Evolutionary conservation across 2,113 vertebrate species (phyloP), one percentile per base, ranked within the genome.

Genomic region (Sinocyclocheilus grahami): DNA sequence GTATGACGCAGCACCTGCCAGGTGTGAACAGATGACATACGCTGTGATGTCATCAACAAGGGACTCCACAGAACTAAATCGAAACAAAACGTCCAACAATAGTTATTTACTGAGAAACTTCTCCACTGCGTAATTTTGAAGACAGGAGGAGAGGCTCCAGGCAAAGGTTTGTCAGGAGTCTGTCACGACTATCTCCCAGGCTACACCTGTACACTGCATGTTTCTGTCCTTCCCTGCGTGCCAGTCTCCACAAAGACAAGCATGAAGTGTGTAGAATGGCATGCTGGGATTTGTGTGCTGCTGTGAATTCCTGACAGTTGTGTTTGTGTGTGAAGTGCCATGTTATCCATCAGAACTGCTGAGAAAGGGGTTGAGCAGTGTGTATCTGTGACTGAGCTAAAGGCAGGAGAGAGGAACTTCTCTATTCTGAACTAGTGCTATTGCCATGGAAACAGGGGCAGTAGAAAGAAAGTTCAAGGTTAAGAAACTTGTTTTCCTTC

Each of bases 351-450:
- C 5, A 69, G 82, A 78, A 86, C 63, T 78, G 78, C 75, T 69
- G 69, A 58, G 67, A 83, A 58, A 53, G 12, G 16, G 18, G 39
- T 75, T 46, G 87, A 88, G 79, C 84, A 39, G 39, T 83, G 81
- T 76, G 81, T 76, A 55, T 81, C 87, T 76, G 37, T 75, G 46
- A 86, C 74, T 53, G 53, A 85, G 84, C 69, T 82, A 77, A 85
- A 82, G 89, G 89, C 90, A 90, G 85, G 88, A 88, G 77, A 90
- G 81, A 89, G 89, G 88, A 85, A 91, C 79, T 81, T 33, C 63
- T 82, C 63, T 71, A 51, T 82, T 53, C 86, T 78, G 71, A 86
- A 78, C 51, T 67, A 84, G 72, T 11, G 51, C 51, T 85, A 87
- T 89, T 65, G 65, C 83, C 88, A 89, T 89, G 88, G 88, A 89